Conservation (phyloP, 2,888 invertebrate species). For the Lasioglossum calceatum region DNA sequence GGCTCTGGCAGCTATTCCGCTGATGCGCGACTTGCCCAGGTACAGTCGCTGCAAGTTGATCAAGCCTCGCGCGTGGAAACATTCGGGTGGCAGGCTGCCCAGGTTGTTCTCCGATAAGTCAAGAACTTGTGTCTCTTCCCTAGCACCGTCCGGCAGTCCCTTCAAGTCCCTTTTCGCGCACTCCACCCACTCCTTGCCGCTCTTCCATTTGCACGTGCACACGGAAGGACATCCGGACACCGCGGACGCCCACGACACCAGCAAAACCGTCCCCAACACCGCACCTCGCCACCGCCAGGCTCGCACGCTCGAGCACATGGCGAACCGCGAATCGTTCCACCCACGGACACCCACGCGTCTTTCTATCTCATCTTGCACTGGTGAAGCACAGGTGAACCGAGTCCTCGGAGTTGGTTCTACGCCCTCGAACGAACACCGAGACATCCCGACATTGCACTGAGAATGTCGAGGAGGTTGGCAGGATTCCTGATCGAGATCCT, state of each 20-base stretch:
- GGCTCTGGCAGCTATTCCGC: constrained; percentile 91
- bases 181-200: constrained; percentile 95
- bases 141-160: constrained; percentile 91
- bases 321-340: constrained; percentile 42
- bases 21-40: constrained; percentile 91
- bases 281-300: constrained; percentile 74
- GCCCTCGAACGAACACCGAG: neutral
- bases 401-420: neutral
- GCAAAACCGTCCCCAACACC: constrained; percentile 65
- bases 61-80: constrained; percentile 91
- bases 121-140: constrained; percentile 94
- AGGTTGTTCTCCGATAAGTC: constrained; percentile 94
- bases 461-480: neutral
- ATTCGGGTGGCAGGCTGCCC: constrained; percentile 91
- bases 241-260: constrained; percentile 61
- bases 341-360: neutral
- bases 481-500: neutral
- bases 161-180: constrained; percentile 92
- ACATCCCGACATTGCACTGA: neutral
- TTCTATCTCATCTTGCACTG: constrained; percentile 43
- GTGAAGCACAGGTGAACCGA: neutral
- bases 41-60: constrained; percentile 95
- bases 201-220: constrained; percentile 96
- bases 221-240: constrained; percentile 89
- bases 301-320: constrained; percentile 71